Base-by-base conservation (phyloP, 2,113 vertebrate genomes). In the Triplophysa tibetana region DNA sequence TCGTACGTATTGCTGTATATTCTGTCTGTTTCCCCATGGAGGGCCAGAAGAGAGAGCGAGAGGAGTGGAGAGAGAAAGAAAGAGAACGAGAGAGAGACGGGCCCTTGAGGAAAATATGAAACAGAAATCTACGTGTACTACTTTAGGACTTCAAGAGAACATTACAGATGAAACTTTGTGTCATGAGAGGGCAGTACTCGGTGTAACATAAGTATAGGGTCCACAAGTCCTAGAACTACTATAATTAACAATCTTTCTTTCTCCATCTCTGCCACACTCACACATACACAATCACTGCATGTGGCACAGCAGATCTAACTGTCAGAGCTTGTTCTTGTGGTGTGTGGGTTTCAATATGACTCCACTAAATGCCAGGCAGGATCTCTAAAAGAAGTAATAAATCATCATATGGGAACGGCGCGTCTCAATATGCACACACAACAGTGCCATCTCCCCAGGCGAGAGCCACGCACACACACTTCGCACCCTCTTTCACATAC, bases 331-430 rank as follows among this genome's bases (percentile, higher is more conserved):
- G 82, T 85, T 86, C 78, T 77, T 75, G 79, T 72, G 81, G 74
- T 72, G 78, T 81, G 77, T 80, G 78, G 80, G 79, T 87, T 81
- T 83, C 83, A 83, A 83, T 85, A 83, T 83, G 85, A 85, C 83
- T 84, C 84, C 56, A 86, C 85, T 88, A 86, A 88, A 83, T 85
- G 83, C 85, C 86, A 86, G 81, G 81, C 86, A 84, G 83, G 85
- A 85, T 81, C 83, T 82, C 77, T 80, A 82, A 86, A 85, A 86
- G 70, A 86, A 80, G 83, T 85, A 86, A 86, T 88, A 86, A 88
- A 88, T 88, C 86, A 88, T 80, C 79, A 78, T 76, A 80, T 81
- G 79, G 69, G 83, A 81, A 68, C 84, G 70, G 79, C 48, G 54
- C 12, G 77, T 74, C 82, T 82, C 81, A 80, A 83, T 88, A 86